Evolutionary conservation across 2,888 invertebrate species (phyloP), one percentile per base, ranked within the genome.

Genomic region (Poecilobothrus nobilitatus): DNA sequence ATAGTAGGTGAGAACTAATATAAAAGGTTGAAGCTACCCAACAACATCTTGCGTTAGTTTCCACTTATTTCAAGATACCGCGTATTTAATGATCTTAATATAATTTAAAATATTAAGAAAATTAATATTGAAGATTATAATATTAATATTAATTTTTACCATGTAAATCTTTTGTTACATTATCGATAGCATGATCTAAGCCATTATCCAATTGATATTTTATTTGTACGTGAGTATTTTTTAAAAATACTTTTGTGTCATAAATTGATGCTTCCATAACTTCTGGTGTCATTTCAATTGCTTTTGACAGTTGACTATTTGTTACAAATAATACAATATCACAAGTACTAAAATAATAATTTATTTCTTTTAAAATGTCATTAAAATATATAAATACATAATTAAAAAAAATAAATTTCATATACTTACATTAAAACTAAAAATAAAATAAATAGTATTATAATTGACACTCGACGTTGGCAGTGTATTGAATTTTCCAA

Each of bases 151-250:
- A n/a, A n/a, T n/a, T n/a, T 27, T 82, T 80, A 89, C 89, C 86
- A 80, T 88, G 86, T 73, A 89, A 82, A 79, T 89, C 88, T 73
- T 84, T 84, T 75, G 85, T 83, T 72, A 87, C 84, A 68, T 85
- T 86, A 73, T 87, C 86, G 68, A 86, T 83, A 20, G 87, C 84
- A 73, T 86, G 84, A 79, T 89, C 88, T 73, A 87, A 83, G 66
- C 82, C 81, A 76, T 82, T 83, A 73, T 86, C 85, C 69, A 86
- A 80, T 72, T 84, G 84, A 76, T 83, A 83, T 72, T 86, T 84
- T 72, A 89, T 83, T 80, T 89, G 87, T 77, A 84, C 81, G 75
- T 88, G 86, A n/a, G 87, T 85, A 75, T 87, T 87, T 74, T 84
- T 82, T 69, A 88, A 81, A 76, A 88, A 89, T 68, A 85, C 84